phyloP scores from a whole-genome alignment of 2,888 invertebrate species.

The Chaetoderma sp. region DNA sequence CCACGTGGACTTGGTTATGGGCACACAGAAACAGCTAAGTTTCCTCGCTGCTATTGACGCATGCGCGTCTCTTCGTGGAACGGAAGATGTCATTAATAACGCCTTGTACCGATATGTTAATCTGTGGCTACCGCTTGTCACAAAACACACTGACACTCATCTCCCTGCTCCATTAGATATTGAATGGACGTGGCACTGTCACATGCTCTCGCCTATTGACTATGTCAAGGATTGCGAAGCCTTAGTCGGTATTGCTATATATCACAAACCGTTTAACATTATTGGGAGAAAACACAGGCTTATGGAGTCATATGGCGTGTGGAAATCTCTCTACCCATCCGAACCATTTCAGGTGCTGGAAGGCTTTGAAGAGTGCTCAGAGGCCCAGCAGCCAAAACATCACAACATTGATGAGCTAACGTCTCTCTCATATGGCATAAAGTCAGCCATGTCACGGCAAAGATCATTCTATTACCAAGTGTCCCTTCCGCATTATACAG shows the following conservation, averaged over 20 bases:
- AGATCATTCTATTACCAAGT: conserved; percentile 69
- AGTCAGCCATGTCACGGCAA: conserved; percentile 64
- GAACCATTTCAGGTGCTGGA: conserved; percentile 35
- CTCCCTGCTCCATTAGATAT: conserved; percentile 68
- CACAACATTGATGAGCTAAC: conserved; percentile 3
- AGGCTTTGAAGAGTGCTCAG: neutral
- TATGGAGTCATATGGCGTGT: conserved; percentile 27
- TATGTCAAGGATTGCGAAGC: conserved; percentile 44
- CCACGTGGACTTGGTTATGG: conserved; percentile 29
- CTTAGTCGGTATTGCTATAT: conserved; percentile 47
- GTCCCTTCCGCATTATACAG: conserved; percentile 68
- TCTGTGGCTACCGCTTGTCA: conserved; percentile 67
- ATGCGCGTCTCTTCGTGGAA: conserved; percentile 29
- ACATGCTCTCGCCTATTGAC: conserved; percentile 50
- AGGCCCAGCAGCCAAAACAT: neutral
- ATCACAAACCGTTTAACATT: conserved; percentile 59
- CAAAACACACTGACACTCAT: conserved; percentile 37
- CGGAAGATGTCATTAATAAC: conserved; percentile 58
- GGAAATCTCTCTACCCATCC: conserved; percentile 32
- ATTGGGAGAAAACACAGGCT: conserved; percentile 26
- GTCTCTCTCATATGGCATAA: conserved; percentile 62
- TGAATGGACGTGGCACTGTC: conserved; percentile 70
- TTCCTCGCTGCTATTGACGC: conserved; percentile 37
- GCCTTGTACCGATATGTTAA: conserved; percentile 68
- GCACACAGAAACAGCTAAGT: conserved; percentile 23